A percentile compares a stretch with the other conserved stretches of the same genome.
Evolutionary conservation across 1,140 invertebrate species (phyloP).

Genomic region (Drosophila azteca): DNA sequence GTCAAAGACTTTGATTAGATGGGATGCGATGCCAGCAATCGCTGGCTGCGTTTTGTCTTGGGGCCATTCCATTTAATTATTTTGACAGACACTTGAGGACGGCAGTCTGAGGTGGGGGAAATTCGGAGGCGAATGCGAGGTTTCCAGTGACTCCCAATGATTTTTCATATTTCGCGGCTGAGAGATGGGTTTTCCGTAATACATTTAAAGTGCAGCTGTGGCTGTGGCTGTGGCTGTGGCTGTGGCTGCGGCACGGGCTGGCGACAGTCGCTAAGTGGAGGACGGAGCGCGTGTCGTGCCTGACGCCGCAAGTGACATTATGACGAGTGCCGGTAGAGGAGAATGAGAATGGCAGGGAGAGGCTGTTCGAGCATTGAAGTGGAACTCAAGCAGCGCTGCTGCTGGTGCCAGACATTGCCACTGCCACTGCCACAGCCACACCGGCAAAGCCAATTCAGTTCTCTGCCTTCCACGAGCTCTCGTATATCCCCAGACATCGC

Average conservation of each 20-base stretch:
- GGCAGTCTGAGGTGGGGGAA: conserved; percentile 3
- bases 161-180: conserved; percentile 68
- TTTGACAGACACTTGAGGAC: conserved; percentile 75
- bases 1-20: conserved; percentile 67
- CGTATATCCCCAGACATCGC: conserved; percentile 22
- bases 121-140: background rate
- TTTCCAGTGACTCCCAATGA: conserved; percentile 31
- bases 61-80: conserved; percentile 77
- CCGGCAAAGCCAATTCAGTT: conserved; percentile 71
- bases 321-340: conserved; percentile 34
- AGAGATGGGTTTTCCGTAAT: conserved; percentile 31
- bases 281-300: conserved; percentile 44
- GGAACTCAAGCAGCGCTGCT: conserved; percentile 25
- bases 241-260: background rate
- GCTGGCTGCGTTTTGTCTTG: conserved; percentile 66
- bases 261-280: conserved; percentile 50
- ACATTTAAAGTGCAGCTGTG: conserved; percentile 41
- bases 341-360: conserved; percentile 3
- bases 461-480: conserved; percentile 13
- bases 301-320: conserved; percentile 60
- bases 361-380: conserved; percentile 17
- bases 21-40: conserved; percentile 31
- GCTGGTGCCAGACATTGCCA: background rate
- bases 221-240: no score
- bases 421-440: background rate